phyloP scores from a whole-genome alignment of 1,140 invertebrate genomes.

The Phocides pigmalion region DNA sequence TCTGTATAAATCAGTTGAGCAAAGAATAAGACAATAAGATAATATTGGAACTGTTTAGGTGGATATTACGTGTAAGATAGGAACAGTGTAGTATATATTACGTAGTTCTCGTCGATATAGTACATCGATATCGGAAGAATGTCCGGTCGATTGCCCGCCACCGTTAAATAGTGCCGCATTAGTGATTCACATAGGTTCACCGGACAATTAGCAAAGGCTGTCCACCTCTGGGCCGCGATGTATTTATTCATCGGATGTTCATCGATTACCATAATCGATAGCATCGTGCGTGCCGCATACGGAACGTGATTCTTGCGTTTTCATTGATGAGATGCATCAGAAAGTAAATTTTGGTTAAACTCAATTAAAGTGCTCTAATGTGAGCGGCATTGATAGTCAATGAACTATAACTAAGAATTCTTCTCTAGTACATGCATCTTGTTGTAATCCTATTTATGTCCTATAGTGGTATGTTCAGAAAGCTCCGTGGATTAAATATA shows the following conservation, averaged over 20 bases:
- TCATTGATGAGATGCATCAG: slow-evolving; percentile 68
- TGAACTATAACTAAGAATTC: too few species aligned
- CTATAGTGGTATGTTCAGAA: too few species aligned
- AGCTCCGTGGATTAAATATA: too few species aligned
- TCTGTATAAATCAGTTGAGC: background rate
- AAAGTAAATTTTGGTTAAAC: slow-evolving; percentile 37
- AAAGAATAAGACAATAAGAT: background rate
- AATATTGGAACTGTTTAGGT: background rate
- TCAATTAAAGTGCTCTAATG: background rate
- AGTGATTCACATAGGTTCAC: slow-evolving; percentile 76
- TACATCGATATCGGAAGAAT: slow-evolving; percentile 53
- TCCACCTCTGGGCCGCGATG: slow-evolving; percentile 74
- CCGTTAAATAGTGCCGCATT: slow-evolving; percentile 68
- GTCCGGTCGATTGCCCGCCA: slow-evolving; percentile 47
- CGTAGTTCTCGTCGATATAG: background rate
- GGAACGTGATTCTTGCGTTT: slow-evolving; percentile 58
- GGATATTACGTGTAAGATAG: too few species aligned
- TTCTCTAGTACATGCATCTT: too few species aligned
- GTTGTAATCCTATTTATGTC: too few species aligned
- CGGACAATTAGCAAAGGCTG: slow-evolving; percentile 82
- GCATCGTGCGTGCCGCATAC: slow-evolving; percentile 71
- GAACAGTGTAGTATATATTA: background rate
- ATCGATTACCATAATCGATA: slow-evolving; percentile 80
- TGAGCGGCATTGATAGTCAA: too few species aligned
- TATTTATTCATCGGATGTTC: slow-evolving; percentile 82